These are phyloP conservation scores for Propithecus deckenii DNA, from an alignment of 2,797 vertebrate genomes.

Conservation along the genomic window DNA sequence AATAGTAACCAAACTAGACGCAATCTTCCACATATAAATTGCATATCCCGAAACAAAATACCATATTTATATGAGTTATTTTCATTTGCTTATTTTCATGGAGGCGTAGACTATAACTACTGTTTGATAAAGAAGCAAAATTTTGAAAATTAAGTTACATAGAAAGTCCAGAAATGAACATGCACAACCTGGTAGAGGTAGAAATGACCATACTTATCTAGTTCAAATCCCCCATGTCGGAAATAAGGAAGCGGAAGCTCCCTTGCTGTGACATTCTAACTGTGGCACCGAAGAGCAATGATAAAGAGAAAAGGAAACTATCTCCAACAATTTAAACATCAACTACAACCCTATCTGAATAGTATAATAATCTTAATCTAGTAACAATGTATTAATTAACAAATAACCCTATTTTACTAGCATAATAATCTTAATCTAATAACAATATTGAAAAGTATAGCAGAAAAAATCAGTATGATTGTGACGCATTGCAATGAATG, in stretches of 20 bases:
- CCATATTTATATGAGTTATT: background rate
- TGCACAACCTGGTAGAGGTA: background rate
- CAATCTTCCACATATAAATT: background rate
- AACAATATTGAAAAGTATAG: background rate
- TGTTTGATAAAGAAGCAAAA: conserved; percentile 31
- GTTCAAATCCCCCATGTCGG: background rate
- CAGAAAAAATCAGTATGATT: background rate
- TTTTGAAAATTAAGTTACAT: conserved; percentile 11
- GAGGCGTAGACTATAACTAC: background rate
- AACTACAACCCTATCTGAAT: background rate
- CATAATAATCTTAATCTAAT: background rate
- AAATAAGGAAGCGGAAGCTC: background rate
- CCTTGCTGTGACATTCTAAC: background rate
- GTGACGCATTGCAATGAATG: background rate
- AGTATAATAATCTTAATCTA: no score
- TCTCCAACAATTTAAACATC: background rate
- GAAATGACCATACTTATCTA: background rate
- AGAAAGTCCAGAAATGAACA: background rate
- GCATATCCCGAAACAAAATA: background rate
- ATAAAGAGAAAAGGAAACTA: background rate
- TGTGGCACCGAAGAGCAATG: background rate
- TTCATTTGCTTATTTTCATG: conserved; percentile 33
- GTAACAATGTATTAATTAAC: no score
- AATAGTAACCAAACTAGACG: background rate
- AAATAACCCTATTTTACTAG: background rate